Evolutionary conservation across 2,797 vertebrate species (phyloP).

Genomic region (Percopsis omiscomaycus): DNA sequence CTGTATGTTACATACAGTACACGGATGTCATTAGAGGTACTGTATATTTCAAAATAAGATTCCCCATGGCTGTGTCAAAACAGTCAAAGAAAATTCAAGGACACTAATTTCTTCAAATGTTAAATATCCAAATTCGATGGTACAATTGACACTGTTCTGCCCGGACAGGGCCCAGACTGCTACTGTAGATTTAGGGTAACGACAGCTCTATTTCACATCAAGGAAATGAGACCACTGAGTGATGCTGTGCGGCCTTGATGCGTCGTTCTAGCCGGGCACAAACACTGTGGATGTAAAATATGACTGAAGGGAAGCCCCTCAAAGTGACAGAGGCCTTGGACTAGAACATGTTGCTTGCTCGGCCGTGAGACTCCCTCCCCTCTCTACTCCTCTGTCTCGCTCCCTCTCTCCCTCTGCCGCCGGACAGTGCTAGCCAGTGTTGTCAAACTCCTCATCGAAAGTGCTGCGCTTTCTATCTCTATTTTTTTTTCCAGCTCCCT

Average conservation of each 20-base stretch:
- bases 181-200: slow-evolving; percentile 3
- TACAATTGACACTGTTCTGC: too few relatives aligned
- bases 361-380: background rate
- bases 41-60: background rate
- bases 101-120: too few relatives aligned
- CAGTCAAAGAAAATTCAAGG: too few relatives aligned
- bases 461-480: background rate
- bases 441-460: slow-evolving; percentile 25
- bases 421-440: background rate
- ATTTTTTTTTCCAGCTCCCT: slow-evolving; percentile 18
- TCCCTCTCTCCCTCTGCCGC: background rate
- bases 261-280: slow-evolving; percentile 26
- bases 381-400: slow-evolving; percentile 1
- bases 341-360: slow-evolving; percentile 7
- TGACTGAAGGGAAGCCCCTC: slow-evolving; percentile 27
- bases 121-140: too few relatives aligned
- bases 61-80: background rate
- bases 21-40: too few relatives aligned
- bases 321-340: slow-evolving; percentile 23
- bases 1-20: too few relatives aligned
- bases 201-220: slow-evolving; percentile 16
- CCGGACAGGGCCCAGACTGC: background rate
- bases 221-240: slow-evolving; percentile 18
- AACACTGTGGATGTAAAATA: slow-evolving; percentile 30
- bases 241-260: slow-evolving; percentile 9